Evolutionary conservation across 30 jellyfish, hydroid and myxozoan species (phyloP).

Genomic region (Sanderia malayensis): DNA sequence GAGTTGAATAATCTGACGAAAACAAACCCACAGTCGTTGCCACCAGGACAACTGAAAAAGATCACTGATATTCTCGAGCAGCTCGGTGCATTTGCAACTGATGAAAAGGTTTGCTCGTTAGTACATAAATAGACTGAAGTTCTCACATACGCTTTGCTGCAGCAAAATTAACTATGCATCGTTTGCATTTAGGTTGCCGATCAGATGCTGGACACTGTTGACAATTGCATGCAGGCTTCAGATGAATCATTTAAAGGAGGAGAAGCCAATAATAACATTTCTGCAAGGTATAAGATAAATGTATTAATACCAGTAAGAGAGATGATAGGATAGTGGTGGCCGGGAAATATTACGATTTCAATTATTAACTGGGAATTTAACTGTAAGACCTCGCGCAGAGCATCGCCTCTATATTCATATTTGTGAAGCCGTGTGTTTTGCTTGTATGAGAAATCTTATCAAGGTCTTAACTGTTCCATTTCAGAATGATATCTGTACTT

Average conservation of each 20-base stretch:
- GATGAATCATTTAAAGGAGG: slow-evolving; percentile 22
- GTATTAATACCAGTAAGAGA: too few species aligned
- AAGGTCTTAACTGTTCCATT: too few species aligned
- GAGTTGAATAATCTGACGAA: slow-evolving; percentile 31
- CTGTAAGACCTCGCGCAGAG: too few species aligned
- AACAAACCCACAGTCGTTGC: slow-evolving; percentile 19
- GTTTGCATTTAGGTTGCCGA: slow-evolving; percentile 42
- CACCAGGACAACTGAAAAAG: slow-evolving; percentile 23
- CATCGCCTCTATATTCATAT: too few species aligned
- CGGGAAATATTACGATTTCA: too few species aligned
- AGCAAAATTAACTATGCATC: too few species aligned
- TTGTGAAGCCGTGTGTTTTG: too few species aligned
- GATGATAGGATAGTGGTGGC: too few species aligned
- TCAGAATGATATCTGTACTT: slow-evolving; percentile 40
- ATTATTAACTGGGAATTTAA: too few species aligned
- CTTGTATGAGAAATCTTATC: too few species aligned
- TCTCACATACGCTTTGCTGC: too few species aligned
- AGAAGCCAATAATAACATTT: slow-evolving; percentile 22
- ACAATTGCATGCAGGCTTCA: slow-evolving; percentile 53
- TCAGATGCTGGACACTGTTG: slow-evolving; percentile 48
- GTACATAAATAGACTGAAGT: too few species aligned
- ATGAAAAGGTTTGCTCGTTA: slow-evolving; percentile 37
- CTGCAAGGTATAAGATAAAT: slow-evolving; percentile 33
- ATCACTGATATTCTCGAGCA: slow-evolving; percentile 36
- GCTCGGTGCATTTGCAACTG: slow-evolving; percentile 32